Evolutionary conservation across 2,888 invertebrate genomes (phyloP), one percentile per base, ranked within the genome.

Genomic region (Euplagia quadripunctaria): DNA sequence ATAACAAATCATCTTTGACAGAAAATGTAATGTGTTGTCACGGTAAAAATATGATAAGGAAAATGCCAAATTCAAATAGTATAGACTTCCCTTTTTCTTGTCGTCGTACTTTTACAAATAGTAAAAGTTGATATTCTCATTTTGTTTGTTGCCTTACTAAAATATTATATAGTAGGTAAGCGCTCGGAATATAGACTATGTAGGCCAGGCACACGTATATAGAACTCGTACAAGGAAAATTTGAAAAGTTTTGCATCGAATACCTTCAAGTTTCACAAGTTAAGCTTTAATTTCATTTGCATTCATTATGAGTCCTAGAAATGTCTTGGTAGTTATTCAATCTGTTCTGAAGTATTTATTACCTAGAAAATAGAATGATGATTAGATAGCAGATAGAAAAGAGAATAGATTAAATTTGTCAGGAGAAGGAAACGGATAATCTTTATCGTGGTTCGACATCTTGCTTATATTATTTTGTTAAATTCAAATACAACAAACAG

Each of bases 161-260:
- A 61, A 61, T 61, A 72, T 72, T 73, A 76, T 70, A 68, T 77
- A 73, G 70, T 76, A 68, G 61, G 68, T 72, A 63, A 16, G 67
- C 74, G 46, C 68, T 72, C 67, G 43, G 43, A 74, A 75, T 73
- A 68, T 66, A 64, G 77, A 71, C 73, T 79, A 74, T 78, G 61
- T 49, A 72, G 64, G 71, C 74, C 31, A 31, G 2, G 75, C 77
- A 70, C 76, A 58, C 58, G 80, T 20, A 20, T 17, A 43, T 49
- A 20, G 49, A 58, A 81, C 81, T 78, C 79, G 73, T 75, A 83
- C 82, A 85, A 84, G 86, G 87, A 85, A 88, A 88, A 88, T 89
- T 88, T 84, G 82, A 86, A 89, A 89, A 90, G 86, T 90, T 90
- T 75, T 68, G 71, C 72, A 77, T 76, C 79, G 81, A 79, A 81